Percentiles rank a stretch among this genome's conserved stretches.
phyloP scores from a whole-genome alignment of 2,797 vertebrate species.

The Pyrrhura leucotis region DNA sequence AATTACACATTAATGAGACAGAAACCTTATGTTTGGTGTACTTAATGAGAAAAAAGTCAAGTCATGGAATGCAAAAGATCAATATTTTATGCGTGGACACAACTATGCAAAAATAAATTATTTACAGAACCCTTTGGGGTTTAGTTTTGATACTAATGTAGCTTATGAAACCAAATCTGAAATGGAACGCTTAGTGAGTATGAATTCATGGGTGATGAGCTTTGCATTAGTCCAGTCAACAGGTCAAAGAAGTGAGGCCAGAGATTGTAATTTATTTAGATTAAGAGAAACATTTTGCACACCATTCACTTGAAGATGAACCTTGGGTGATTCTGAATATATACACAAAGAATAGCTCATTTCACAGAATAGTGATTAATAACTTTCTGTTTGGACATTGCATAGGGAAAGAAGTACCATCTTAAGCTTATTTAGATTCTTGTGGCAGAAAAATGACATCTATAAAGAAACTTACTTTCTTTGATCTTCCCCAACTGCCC shows the following conservation, averaged over 20 bases:
- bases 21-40: background rate
- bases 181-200: slow-evolving; percentile 11
- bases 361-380: slow-evolving; percentile 2
- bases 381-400: slow-evolving; percentile 16
- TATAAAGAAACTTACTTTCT: slow-evolving; percentile 68
- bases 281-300: slow-evolving; percentile 43
- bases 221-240: slow-evolving; percentile 47
- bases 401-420: background rate
- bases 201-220: slow-evolving; percentile 37
- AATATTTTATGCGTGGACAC: background rate
- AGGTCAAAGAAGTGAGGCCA: slow-evolving; percentile 16
- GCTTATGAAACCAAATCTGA: slow-evolving; percentile 57
- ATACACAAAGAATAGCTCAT: background rate
- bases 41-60: slow-evolving; percentile 36
- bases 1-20: background rate
- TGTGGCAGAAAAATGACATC: slow-evolving; percentile 69
- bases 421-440: slow-evolving; percentile 63
- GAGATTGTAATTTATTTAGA: slow-evolving; percentile 4
- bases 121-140: slow-evolving; percentile 30
- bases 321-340: slow-evolving; percentile 48
- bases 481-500: slow-evolving; percentile 49
- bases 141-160: slow-evolving; percentile 42
- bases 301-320: slow-evolving; percentile 55
- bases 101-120: slow-evolving; percentile 46
- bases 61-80: background rate